Evolutionary conservation across 2,888 invertebrate genomes (phyloP), one percentile per base, ranked within the genome.

Genomic region (Syrista parreyssii): DNA sequence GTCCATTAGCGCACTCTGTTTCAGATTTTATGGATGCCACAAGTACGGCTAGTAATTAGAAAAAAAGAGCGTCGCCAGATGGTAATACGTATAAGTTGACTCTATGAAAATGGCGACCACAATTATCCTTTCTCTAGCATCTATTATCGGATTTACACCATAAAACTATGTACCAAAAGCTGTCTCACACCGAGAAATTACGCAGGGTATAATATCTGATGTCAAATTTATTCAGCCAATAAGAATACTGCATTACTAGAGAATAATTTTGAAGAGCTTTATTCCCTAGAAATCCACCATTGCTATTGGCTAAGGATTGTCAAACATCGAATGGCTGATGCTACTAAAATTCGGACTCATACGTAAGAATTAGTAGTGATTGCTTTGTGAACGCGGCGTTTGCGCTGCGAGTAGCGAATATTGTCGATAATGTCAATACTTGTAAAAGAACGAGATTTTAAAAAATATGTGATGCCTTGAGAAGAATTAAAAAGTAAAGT

Each of bases 371-470:
- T 55, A 23, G 23, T 55, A 55, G 23, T 2, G 55, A 55, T 23
- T 55, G 55, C 55, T 71, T 71, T 71, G 31, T 15, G 71, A 71
- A 71, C 71, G 71, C 71, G 15, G 88, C 86, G 87, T 88, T 88
- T 88, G 88, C 88, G 87, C 87, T 83, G 81, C 84, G 81, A 73
- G 80, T 80, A 82, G 86, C 83, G 73, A 80, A 78, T 82, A 83
- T 85, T 83, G 83, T 87, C 87, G 85, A 88, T 88, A 86, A 88
- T 88, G 87, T 88, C 88, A 85, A 87, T 88, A 87, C 84, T 84
- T 81, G 74, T 79, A 80, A 79, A 80, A 76, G 76, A 73, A 78
- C 82, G 74, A 73, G 83, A 82, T 82, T 84, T 79, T 79, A 68
- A 73, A 76, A 68, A 40, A 69, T 76, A 81, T 78, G 81, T 76